Percentiles rank a stretch among this genome's conserved stretches.
These are phyloP conservation scores for Hermodice carunculata DNA, from an alignment of 2,888 invertebrate genomes.

Conservation along the genomic window DNA sequence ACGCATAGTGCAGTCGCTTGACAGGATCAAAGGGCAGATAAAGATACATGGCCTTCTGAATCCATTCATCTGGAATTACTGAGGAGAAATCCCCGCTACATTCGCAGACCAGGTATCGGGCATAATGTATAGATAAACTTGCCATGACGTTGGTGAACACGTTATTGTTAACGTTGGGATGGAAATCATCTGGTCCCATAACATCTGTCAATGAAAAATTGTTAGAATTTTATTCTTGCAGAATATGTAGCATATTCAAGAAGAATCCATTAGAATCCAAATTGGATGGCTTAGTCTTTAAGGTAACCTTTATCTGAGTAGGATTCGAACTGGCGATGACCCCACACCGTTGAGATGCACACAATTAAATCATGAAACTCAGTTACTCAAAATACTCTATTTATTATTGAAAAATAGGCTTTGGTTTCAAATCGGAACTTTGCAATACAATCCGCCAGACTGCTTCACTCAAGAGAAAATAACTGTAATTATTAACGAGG, in stretches of 20 bases:
- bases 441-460: too few species aligned
- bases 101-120: conserved; percentile 19
- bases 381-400: too few species aligned
- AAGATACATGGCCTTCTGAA: conserved; percentile 42
- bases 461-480: too few species aligned
- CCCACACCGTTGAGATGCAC: too few species aligned
- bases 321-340: too few species aligned
- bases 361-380: too few species aligned
- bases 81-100: conserved; percentile 9
- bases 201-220: conserved; percentile 27
- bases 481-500: too few species aligned
- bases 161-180: conserved; percentile 41
- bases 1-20: conserved; percentile 39
- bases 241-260: not conserved
- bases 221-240: not conserved
- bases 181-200: conserved; percentile 45
- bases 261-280: too few species aligned
- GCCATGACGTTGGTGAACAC: conserved; percentile 43
- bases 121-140: conserved; percentile 44
- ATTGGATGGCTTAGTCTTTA: too few species aligned
- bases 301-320: too few species aligned
- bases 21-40: conserved; percentile 43
- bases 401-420: too few species aligned
- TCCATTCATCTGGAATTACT: conserved; percentile 41
- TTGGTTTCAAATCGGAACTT: too few species aligned